phyloP scores from a whole-genome alignment of 30 jellyfish, hydroid and myxozoan species.

The Aurelia sp. region DNA sequence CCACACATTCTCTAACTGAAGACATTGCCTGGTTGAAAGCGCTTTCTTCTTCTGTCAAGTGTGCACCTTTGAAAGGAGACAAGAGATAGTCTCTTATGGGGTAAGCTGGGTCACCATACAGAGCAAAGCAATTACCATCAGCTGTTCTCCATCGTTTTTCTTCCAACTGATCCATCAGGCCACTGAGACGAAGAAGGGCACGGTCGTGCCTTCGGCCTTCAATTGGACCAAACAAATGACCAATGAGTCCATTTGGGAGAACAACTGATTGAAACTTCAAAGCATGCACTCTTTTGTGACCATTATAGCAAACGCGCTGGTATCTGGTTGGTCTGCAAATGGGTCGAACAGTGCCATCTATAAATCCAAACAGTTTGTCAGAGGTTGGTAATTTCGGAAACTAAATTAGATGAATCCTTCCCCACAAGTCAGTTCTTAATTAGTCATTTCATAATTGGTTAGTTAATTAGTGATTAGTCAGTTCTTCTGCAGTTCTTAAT shows the following conservation, averaged over 20 bases:
- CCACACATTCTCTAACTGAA: slow-evolving; percentile 10
- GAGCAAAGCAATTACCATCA: slow-evolving; percentile 2
- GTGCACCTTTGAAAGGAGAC: slow-evolving; percentile 18
- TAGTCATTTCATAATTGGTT: too few species aligned
- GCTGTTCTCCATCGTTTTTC: neutral
- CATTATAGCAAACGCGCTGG: slow-evolving; percentile 23
- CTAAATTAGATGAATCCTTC: too few species aligned
- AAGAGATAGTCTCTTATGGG: slow-evolving; percentile 18
- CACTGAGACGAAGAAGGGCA: too few species aligned
- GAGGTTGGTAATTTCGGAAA: too few species aligned
- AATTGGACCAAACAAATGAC: too few species aligned
- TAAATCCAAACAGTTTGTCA: slow-evolving; percentile 19
- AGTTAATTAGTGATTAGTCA: too few species aligned
- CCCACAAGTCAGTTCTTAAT: too few species aligned
- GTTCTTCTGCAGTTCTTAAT: too few species aligned
- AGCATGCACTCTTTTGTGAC: slow-evolving; percentile 19
- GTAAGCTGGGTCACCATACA: slow-evolving; percentile 27
- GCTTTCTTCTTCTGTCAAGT: neutral
- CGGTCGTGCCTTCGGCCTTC: too few species aligned
- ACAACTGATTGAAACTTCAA: neutral
- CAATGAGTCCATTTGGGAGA: too few species aligned
- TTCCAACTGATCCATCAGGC: too few species aligned
- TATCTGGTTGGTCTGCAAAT: neutral
- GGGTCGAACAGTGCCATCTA: neutral
- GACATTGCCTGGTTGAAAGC: slow-evolving; percentile 14